Evolutionary conservation across 2,888 invertebrate species (phyloP), one percentile per base, ranked within the genome.

Genomic region (Parascotia fuliginaria): DNA sequence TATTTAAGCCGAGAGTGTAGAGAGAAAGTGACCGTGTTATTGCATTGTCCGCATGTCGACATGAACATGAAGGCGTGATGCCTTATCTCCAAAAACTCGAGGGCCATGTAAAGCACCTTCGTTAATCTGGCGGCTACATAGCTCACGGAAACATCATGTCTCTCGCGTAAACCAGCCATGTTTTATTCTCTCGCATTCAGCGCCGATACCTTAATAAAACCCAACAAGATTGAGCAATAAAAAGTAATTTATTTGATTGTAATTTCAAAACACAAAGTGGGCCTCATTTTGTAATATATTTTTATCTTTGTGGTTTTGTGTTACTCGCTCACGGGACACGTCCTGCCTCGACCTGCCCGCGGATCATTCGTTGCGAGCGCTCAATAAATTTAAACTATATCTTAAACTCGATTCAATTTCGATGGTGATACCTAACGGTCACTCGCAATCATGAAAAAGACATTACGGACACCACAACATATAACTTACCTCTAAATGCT

Each of bases 191-290:
- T 83, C 81, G 77, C 83, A 82, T 84, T 85, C 86, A 87, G 85
- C 81, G 84, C 87, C 89, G 89, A 87, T 89, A 91, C 92, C 91
- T 89, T 90, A 89, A 91, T 91, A 92, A 91, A 91, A 91, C 79
- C 88, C 88, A 91, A 91, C 91, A 81, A 90, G 90, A 92, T 92
- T 92, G 91, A 92, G 91, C 89, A 92, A 92, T 92, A 92, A 92
- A 92, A 91, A 79, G 89, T 91, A 92, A 92, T 92, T 92, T 92
- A 92, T 92, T 89, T 88, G 90, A 91, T 89, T 91, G 92, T 92
- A 90, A 91, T 92, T 91, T 89, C 89, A 90, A 90, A 91, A 90
- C 89, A 92, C 89, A 90, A 90, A 91, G 87, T 89, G 88, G 87
- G 78, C 77, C 90, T 90, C 86, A 89, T 89, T 91, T 90, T 89